Percentiles rank a stretch among this genome's conserved stretches.
Evolutionary conservation across 2,113 vertebrate species (phyloP).

Genomic region (Thamnophis sirtalis): DNA sequence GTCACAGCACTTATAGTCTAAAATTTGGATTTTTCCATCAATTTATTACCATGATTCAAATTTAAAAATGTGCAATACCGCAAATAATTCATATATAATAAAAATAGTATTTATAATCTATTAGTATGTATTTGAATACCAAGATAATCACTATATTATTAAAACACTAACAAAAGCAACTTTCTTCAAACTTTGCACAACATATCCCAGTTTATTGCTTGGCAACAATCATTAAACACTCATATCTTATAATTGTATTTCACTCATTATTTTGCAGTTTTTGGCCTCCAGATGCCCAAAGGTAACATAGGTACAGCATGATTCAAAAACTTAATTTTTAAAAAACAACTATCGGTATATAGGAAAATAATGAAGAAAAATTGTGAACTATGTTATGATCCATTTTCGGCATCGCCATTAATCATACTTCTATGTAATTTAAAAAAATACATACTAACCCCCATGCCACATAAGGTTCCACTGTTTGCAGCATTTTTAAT

Average conservation of each 20-base stretch:
- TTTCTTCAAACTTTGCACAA: background rate
- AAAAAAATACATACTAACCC: conserved; percentile 72
- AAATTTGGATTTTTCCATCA: background rate
- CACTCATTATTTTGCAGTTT: background rate
- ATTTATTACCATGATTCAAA: background rate
- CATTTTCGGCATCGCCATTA: too few relatives aligned
- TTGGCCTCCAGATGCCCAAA: background rate
- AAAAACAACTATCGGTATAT: background rate
- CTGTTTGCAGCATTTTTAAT: conserved; percentile 74
- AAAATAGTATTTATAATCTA: background rate
- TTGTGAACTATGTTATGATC: background rate
- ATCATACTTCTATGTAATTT: background rate
- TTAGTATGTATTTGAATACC: background rate
- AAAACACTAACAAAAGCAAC: background rate
- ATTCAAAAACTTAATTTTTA: background rate
- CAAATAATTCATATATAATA: background rate
- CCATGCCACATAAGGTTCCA: conserved; percentile 93
- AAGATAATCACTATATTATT: background rate
- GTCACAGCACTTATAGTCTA: background rate
- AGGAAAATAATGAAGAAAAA: background rate
- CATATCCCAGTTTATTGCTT: background rate
- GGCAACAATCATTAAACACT: background rate
- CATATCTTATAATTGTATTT: background rate
- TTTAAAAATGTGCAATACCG: background rate
- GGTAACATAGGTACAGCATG: background rate